A percentile compares a stretch with the other conserved stretches of the same genome.
phyloP scores from a whole-genome alignment of 2,888 invertebrate species.

The Tenthredo notha region DNA sequence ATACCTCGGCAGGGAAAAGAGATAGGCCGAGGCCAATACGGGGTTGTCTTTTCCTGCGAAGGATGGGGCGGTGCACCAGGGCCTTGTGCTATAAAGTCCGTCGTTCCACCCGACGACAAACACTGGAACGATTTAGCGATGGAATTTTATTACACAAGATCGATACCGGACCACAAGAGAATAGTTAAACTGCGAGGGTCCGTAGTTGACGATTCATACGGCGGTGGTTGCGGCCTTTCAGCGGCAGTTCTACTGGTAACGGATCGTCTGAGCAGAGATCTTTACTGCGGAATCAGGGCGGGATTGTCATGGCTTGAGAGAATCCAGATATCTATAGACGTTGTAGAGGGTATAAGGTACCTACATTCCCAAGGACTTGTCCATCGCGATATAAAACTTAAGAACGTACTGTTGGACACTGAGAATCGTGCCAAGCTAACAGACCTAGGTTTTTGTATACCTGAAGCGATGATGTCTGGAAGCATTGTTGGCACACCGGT shows the following conservation, averaged over 20 bases:
- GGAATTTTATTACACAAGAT: conserved; percentile 95
- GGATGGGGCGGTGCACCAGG: conserved; percentile 85
- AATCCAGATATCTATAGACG: conserved; percentile 89
- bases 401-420: conserved; percentile 91
- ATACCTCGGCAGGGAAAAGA: conserved; percentile 84
- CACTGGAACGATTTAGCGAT: conserved; percentile 95
- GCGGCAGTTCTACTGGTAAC: conserved; percentile 91
- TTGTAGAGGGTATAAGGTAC: conserved; percentile 92
- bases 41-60: conserved; percentile 91
- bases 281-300: conserved; percentile 87
- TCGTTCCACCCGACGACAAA: conserved; percentile 92
- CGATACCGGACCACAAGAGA: conserved; percentile 90
- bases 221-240: conserved; percentile 80
- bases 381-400: conserved; percentile 93
- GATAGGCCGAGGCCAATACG: conserved; percentile 92
- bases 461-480: conserved; percentile 94
- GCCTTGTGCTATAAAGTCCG: conserved; percentile 93
- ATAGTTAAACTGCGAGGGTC: conserved; percentile 89
- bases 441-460: conserved; percentile 94
- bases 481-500: conserved; percentile 94
- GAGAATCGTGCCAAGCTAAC: conserved; percentile 89
- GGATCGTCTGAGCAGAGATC: conserved; percentile 86
- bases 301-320: conserved; percentile 84
- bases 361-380: conserved; percentile 93
- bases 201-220: conserved; percentile 89